phyloP scores from a whole-genome alignment of 23 tunicate genomes.

The Trididemnum miniatum region DNA sequence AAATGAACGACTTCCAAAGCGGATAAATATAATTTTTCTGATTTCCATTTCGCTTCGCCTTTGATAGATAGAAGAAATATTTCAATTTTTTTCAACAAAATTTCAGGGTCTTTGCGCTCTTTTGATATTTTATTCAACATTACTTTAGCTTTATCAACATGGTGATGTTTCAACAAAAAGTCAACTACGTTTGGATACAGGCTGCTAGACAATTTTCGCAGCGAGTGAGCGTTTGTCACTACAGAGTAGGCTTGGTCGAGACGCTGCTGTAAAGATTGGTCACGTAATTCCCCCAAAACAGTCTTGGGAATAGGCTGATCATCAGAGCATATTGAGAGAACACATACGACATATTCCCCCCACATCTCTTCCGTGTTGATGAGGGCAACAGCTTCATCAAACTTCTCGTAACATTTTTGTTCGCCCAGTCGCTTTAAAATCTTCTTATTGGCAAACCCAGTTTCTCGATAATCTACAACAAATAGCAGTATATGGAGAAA shows the following conservation, averaged over 20 bases:
- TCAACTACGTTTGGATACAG: slow-evolving; percentile 30
- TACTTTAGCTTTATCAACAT: slow-evolving; percentile 14
- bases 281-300: background rate
- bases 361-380: slow-evolving; percentile 66
- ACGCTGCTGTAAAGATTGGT: background rate
- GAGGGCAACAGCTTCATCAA: slow-evolving; percentile 59
- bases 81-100: slow-evolving; percentile 22
- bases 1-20: background rate
- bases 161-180: slow-evolving; percentile 6
- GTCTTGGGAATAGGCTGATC: background rate
- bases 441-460: background rate
- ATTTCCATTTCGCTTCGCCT: background rate
- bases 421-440: background rate
- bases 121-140: slow-evolving; percentile 25
- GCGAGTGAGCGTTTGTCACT: slow-evolving; percentile 8
- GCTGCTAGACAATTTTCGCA: slow-evolving; percentile 13
- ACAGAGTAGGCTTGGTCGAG: background rate
- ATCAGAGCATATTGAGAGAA: background rate
- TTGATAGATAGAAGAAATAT: background rate
- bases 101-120: background rate
- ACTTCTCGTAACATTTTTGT: slow-evolving; percentile 39
- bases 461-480: background rate
- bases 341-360: slow-evolving; percentile 58
- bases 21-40: slow-evolving; percentile 3
- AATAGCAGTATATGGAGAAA: no score